Conservation (phyloP, 2,113 vertebrate species). For the Festucalex cinctus region DNA sequence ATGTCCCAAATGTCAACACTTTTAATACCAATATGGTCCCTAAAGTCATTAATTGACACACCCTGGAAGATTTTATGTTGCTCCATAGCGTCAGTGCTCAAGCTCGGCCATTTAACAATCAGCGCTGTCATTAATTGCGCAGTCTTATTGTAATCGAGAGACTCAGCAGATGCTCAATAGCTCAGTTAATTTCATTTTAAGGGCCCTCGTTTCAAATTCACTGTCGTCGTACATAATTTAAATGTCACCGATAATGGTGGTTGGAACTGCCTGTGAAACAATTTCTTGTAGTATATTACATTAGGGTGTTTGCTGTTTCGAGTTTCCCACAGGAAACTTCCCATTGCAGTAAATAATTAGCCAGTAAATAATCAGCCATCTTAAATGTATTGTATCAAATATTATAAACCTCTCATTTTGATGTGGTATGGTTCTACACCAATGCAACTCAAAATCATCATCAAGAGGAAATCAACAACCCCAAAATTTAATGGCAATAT, state of each 20-base stretch:
- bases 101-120: constrained; percentile 4
- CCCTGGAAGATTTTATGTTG: background rate
- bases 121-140: background rate
- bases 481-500: too few species aligned
- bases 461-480: too few species aligned
- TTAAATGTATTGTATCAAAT: background rate
- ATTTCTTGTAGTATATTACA: background rate
- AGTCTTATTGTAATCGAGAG: constrained; percentile 6
- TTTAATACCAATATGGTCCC: background rate
- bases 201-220: constrained; percentile 6
- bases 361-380: too few species aligned
- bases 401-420: background rate
- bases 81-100: too few species aligned
- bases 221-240: background rate
- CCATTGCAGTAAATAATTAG: background rate
- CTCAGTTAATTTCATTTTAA: constrained; percentile 7
- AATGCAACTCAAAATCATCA: background rate
- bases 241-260: constrained; percentile 1
- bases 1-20: background rate
- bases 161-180: constrained; percentile 4
- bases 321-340: background rate
- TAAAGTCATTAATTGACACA: constrained; percentile 11
- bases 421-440: background rate
- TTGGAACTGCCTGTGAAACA: background rate
- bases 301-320: background rate